Percentiles rank a stretch among this genome's conserved stretches.
Conservation (phyloP, 2,797 vertebrate genomes). For the Benthosema pterotum region DNA sequence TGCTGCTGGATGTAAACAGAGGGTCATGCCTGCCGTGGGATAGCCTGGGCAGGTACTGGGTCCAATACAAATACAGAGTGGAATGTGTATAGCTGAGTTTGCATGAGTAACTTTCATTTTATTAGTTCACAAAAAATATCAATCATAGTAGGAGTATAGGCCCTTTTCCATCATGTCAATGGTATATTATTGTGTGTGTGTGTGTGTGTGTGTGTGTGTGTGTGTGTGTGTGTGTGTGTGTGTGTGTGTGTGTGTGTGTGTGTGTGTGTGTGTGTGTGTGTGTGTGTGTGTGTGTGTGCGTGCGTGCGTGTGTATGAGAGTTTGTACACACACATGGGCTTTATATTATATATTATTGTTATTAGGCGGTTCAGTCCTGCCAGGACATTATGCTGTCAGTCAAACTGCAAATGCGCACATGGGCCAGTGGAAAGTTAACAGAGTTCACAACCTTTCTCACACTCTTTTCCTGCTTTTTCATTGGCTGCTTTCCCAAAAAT, state of each 20-base stretch:
- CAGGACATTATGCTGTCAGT: constrained; percentile 3
- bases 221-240: no score
- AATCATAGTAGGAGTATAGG: no score
- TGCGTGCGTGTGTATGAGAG: no score
- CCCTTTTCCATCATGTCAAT: no score
- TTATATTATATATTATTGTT: no score
- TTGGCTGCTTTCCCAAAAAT: constrained; percentile 65
- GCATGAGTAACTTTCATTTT: neutral
- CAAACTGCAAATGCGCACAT: constrained; percentile 5
- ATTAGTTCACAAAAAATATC: no score
- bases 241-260: no score
- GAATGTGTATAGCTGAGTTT: neutral
- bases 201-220: no score
- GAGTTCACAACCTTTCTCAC: constrained; percentile 60
- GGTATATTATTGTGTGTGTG: no score
- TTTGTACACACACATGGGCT: no score
- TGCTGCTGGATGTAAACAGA: constrained; percentile 14
- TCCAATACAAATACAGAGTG: constrained; percentile 13
- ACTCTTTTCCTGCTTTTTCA: constrained; percentile 59
- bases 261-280: no score
- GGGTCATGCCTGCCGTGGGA: constrained; percentile 19
- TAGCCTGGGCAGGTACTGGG: neutral
- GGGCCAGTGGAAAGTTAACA: constrained; percentile 8
- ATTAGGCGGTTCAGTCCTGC: neutral
- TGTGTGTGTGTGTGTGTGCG: no score